A percentile compares a stretch with the other conserved stretches of the same genome.
Evolutionary conservation across 2,113 vertebrate species (phyloP).

Genomic region (Aegypius monachus): DNA sequence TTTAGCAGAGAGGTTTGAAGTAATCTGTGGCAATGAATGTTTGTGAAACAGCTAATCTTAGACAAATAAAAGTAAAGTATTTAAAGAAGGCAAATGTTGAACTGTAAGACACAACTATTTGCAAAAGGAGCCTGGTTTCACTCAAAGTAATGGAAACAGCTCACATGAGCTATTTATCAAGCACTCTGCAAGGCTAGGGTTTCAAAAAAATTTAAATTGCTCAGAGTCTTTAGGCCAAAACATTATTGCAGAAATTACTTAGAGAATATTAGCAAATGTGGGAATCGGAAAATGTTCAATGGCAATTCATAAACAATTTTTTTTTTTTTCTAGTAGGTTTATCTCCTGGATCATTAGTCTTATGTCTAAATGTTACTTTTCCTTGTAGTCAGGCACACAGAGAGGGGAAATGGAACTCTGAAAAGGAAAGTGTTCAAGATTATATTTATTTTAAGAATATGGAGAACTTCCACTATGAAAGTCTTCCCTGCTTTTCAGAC

Average conservation of each 20-base stretch:
- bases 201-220: neutral
- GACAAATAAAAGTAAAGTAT: conserved; percentile 15
- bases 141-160: conserved; percentile 24
- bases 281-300: neutral
- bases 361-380: neutral
- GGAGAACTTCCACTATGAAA: neutral
- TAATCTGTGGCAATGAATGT: neutral
- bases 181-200: neutral
- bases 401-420: neutral
- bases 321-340: neutral
- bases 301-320: neutral
- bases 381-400: neutral
- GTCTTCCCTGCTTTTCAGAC: neutral
- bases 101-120: neutral
- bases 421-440: neutral
- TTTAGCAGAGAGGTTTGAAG: neutral
- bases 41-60: conserved; percentile 34
- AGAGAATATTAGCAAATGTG: neutral
- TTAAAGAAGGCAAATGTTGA: conserved; percentile 22
- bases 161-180: conserved; percentile 13
- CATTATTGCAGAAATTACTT: neutral
- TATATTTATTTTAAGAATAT: neutral
- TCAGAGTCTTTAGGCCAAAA: neutral
- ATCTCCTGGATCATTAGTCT: neutral
- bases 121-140: conserved; percentile 22